Evolutionary conservation across 1,140 invertebrate species (phyloP), one percentile per base, ranked within the genome.

Genomic region (Acyrthosiphon pisum): DNA sequence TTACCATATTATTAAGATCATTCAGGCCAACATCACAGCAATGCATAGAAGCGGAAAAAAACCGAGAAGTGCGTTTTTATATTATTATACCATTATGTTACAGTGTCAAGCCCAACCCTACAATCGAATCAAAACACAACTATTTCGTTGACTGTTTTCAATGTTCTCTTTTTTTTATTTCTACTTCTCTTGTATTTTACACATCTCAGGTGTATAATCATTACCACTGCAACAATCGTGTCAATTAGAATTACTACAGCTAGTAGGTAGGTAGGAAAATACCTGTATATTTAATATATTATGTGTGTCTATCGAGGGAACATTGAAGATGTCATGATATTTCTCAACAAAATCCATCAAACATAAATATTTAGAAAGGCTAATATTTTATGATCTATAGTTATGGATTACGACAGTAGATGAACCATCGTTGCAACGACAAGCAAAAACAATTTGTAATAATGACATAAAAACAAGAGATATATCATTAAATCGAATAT

Each of bases 281-380:
- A 68, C 41, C 7, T 11, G 18, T 44, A n/a, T n/a, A 76, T 44
- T 26, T 44, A 30, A 44, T 86, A 44, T 46, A 14, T 2, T 89
- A 41, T 37, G 35, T 88, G n/a, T 35, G n/a, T 37, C 35, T 56
- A 22, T n/a, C 50, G 22, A 89, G 50, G 35, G 18, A 26, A 89
- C 53, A 89, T 89, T 4, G 30, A 50, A 20, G 20, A 88, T 88
- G 46, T 35, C 87, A 37, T 76, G 14, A 89, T 53, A 89, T 89
- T 89, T 56, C 88, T 89, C 35, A 89, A 89, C 88, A 41, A 53
- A 89, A 89, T 89, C 37, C 48, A 26, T 56, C 35, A 56, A 56
- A 53, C 35, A 89, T 56, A 30, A 56, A 56, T 56, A 89, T 89
- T 89, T 89, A 89, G 50, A 89, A 89, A 56, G 50, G 88, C 8